Base-by-base conservation (phyloP, 2,113 vertebrate species). In the Eptesicus fuscus region DNA sequence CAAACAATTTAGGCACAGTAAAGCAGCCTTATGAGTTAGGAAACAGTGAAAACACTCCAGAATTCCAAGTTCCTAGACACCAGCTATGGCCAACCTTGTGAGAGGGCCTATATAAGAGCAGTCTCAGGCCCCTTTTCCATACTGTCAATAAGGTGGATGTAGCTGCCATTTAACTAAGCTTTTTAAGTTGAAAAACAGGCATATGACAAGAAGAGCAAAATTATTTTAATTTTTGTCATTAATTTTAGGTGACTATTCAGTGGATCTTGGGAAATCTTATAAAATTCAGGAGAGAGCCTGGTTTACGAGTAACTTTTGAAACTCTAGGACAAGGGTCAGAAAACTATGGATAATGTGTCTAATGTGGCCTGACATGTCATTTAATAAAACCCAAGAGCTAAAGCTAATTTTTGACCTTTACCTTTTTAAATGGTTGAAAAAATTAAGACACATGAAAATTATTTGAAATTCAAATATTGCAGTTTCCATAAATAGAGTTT, bases 361-460 rank as follows among this genome's bases (percentile, higher is more conserved):
- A 32, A 77, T 49, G 16, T 49, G 69, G 69, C 37, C 28, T 8
- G 12, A 25, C 78, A 80, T 37, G n/a, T 83, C 30, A 76, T 76
- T 86, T 30, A 53, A 59, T 16, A 65, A 4, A 92, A 73, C 12
- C 14, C 6, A 71, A 69, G 14, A 79, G 30, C 44, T 79, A 83
- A 83, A 51, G 71, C 51, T 17, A 13, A 1, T 49, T 80, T 89
- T 40, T 51, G 37, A n/a, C 20, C 53, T 89, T 80, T 63, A 80
- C 4, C 53, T 35, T 91, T 93, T 95, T 83, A 86, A 94, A 92
- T 59, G 30, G 53, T 4, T 74, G 47, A 83, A 82, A 77, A 59
- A 91, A 86, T 10, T 6, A 80, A 63, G 22, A 91, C 40, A 32
- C 70, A 77, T n/a, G 51, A 92, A 94, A 85, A 94, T 70, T 40